Conservation (phyloP, 2,888 invertebrate species). For the Tipula unca region DNA sequence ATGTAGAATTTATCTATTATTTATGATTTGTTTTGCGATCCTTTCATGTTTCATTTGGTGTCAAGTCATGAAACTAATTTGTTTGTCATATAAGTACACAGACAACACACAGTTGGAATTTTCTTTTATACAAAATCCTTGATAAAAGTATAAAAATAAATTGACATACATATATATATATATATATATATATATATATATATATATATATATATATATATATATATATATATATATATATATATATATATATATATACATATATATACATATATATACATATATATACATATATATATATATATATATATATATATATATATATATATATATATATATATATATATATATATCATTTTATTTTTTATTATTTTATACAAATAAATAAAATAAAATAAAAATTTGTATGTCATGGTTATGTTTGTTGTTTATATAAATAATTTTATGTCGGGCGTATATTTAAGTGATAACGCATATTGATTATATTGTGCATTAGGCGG, state of each 20-base stretch:
- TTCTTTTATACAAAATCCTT: background rate
- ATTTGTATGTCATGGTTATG: background rate
- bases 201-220: background rate
- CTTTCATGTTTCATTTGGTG: background rate
- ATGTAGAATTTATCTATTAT: background rate
- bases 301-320: background rate
- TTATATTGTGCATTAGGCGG: background rate
- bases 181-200: background rate
- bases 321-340: background rate
- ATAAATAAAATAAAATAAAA: background rate
- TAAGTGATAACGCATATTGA: background rate
- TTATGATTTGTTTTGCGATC: background rate
- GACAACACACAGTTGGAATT: background rate
- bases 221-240: background rate
- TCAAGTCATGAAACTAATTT: background rate
- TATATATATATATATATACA: background rate
- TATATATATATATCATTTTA: background rate
- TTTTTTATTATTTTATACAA: background rate
- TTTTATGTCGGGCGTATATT: background rate
- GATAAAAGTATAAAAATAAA: background rate
- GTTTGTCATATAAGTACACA: background rate
- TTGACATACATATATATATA: background rate
- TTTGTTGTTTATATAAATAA: background rate
- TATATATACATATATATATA: background rate
- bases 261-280: background rate